Percentiles rank a stretch among this genome's conserved stretches.
phyloP scores from a whole-genome alignment of 2,113 vertebrate genomes.

The Epinephelus cyanopodus region DNA sequence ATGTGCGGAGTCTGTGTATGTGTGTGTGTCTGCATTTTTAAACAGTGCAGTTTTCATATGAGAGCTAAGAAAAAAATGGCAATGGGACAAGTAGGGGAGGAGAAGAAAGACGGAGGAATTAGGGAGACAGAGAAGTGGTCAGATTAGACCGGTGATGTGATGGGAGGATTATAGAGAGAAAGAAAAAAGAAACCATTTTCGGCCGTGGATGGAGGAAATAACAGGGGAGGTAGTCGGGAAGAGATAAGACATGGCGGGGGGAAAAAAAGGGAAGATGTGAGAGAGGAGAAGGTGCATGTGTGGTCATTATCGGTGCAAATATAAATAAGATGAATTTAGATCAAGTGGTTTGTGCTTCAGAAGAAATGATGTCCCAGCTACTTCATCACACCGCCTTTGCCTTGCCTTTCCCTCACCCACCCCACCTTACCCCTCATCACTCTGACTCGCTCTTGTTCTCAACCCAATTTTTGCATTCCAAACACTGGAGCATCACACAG shows the following conservation, averaged over 20 bases:
- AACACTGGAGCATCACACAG: constrained; percentile 36
- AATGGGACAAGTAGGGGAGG: constrained; percentile 3
- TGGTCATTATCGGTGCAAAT: constrained; percentile 10
- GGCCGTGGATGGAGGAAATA: constrained; percentile 20
- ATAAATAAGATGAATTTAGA: constrained; percentile 28
- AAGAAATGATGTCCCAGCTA: constrained; percentile 11
- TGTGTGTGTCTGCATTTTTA: constrained; percentile 3
- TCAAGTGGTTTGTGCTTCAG: constrained; percentile 12
- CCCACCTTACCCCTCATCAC: background rate
- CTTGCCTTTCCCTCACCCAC: background rate
- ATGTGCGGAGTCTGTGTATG: constrained; percentile 3
- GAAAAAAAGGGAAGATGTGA: background rate
- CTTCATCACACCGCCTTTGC: constrained; percentile 13
- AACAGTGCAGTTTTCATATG: background rate
- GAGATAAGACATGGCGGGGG: background rate
- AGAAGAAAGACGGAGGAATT: constrained; percentile 32
- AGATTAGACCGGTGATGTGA: constrained; percentile 50
- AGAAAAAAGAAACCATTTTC: constrained; percentile 21
- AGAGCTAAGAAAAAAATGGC: constrained; percentile 12
- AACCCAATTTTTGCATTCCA: constrained; percentile 32
- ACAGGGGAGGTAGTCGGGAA: background rate
- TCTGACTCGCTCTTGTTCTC: constrained; percentile 13
- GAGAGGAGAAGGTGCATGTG: background rate
- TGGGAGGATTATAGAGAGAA: constrained; percentile 34
- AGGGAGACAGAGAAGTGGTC: constrained; percentile 40